These are phyloP conservation scores for Paralichthys olivaceus DNA, from an alignment of 2,113 vertebrate species.

Conservation along the genomic window DNA sequence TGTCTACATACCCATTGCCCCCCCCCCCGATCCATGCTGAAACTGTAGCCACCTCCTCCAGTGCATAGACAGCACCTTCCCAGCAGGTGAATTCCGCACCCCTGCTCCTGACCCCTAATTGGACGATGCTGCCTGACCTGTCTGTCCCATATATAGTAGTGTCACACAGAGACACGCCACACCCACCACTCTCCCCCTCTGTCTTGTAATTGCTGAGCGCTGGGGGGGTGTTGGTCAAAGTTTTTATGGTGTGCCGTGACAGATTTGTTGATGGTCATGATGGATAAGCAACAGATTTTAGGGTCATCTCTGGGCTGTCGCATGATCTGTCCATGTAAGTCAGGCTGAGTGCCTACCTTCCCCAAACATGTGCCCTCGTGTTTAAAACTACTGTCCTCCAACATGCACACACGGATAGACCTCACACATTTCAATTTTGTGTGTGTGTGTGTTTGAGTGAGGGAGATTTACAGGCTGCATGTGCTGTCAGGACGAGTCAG, in stretches of 20 bases:
- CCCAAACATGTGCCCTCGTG: background rate
- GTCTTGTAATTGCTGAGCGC: background rate
- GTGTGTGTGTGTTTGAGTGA: slow-evolving; percentile 1
- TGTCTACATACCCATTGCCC: background rate
- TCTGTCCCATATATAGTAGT: slow-evolving; percentile 74
- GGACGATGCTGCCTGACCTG: slow-evolving; percentile 3
- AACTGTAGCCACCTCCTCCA: slow-evolving; percentile 15
- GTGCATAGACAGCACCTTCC: slow-evolving; percentile 28
- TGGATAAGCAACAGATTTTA: slow-evolving; percentile 57
- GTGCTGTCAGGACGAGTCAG: slow-evolving; percentile 58
- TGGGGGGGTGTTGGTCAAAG: slow-evolving; percentile 15
- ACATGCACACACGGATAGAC: background rate
- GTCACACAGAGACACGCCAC: slow-evolving; percentile 48
- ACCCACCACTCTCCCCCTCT: slow-evolving; percentile 15
- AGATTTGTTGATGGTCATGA: slow-evolving; percentile 55
- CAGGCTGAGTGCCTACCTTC: background rate
- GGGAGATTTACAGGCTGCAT: slow-evolving; percentile 44
- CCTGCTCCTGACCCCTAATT: background rate
- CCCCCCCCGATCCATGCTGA: background rate
- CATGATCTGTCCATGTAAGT: slow-evolving; percentile 9
- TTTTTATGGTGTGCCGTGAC: slow-evolving; percentile 50
- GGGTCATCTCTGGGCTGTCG: background rate
- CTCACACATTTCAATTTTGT: slow-evolving; percentile 22
- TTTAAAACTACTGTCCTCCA: slow-evolving; percentile 9
- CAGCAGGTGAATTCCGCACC: slow-evolving; percentile 47